Evolutionary conservation across 2,797 vertebrate genomes (phyloP), one percentile per base, ranked within the genome.

Genomic region (Fistularia commersonii): DNA sequence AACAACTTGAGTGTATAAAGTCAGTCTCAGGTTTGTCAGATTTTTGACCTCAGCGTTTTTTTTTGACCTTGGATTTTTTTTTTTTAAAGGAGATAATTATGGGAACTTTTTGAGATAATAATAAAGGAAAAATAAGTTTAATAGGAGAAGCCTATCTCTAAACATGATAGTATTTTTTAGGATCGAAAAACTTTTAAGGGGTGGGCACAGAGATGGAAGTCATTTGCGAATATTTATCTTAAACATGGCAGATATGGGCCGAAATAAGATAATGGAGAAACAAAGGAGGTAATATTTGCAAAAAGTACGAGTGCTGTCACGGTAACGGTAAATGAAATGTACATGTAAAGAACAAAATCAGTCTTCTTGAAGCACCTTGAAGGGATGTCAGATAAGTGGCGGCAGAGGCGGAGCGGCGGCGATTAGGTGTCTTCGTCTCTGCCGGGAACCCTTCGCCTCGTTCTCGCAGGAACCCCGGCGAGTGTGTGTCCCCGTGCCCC

Each of bases 401-500:
- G 1, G 36, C 15, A 54, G 61, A 42, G 67, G 63, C 52, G 46
- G 52, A 51, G 61, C 8, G 47, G 45, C 32, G 48, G 32, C 39
- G 61, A 65, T 33, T 54, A 41, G 45, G 15, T 57, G 48, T 61
- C 64, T 73, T 54, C 45, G 58, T 69, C 58, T 53, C 54, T 45
- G 23, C 41, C 0, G 41, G 75, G 69, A 71, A 54, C 61, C 33
- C 45, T 23, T 33, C 36, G 36, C 10, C 36, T 41, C 11, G n/a
- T 15, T 40, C 33, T 50, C 42, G 8, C 64, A 75, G 74, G 61
- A 80, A 77, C 59, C 51, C 52, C 54, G 11, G 67, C 69, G 74
- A 14, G 69, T 72, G 78, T 62, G 69, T 76, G 73, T 69, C 64
- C 68, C 57, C 66, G 12, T 32, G 51, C n/a, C n/a, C n/a, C n/a